phyloP scores from a whole-genome alignment of 2,797 vertebrate species.

The Antrozous pallidus region DNA sequence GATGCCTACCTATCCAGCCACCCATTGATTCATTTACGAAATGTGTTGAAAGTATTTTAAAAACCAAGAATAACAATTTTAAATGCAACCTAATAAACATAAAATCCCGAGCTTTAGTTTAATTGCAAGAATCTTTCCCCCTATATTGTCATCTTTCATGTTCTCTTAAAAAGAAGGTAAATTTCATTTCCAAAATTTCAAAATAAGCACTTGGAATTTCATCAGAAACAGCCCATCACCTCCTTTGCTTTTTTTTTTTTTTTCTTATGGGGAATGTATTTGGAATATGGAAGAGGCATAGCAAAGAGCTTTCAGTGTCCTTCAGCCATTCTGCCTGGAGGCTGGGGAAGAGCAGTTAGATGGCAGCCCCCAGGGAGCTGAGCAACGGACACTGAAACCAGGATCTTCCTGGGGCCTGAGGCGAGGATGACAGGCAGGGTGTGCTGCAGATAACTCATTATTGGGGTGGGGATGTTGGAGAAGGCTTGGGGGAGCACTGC shows the following conservation, averaged over 20 bases:
- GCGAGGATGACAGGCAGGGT: not conserved
- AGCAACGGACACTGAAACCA: not conserved
- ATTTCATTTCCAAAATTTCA: constrained; percentile 3
- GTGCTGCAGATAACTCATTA: not conserved
- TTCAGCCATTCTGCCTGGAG: not conserved
- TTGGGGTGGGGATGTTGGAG: not conserved
- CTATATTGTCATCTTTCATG: not conserved
- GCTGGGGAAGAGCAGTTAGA: not conserved
- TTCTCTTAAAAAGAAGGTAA: constrained; percentile 12
- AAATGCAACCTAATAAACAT: not conserved
- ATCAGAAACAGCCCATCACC: not conserved
- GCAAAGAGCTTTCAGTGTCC: not conserved
- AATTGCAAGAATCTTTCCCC: not conserved
- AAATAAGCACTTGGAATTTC: not conserved
- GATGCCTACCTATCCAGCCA: not conserved
- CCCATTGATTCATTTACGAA: not conserved
- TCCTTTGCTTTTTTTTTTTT: too few species aligned
- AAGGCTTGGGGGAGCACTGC: not conserved
- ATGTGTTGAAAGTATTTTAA: constrained; percentile 34
- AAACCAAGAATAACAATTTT: not conserved
- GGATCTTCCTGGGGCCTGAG: rapidly evolving
- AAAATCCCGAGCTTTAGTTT: not conserved
- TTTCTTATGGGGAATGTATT: not conserved
- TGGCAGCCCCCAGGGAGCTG: not conserved
- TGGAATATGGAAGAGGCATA: not conserved